Conservation (phyloP, 92 coral and sea anemone species). For the Porites cylindrica region DNA sequence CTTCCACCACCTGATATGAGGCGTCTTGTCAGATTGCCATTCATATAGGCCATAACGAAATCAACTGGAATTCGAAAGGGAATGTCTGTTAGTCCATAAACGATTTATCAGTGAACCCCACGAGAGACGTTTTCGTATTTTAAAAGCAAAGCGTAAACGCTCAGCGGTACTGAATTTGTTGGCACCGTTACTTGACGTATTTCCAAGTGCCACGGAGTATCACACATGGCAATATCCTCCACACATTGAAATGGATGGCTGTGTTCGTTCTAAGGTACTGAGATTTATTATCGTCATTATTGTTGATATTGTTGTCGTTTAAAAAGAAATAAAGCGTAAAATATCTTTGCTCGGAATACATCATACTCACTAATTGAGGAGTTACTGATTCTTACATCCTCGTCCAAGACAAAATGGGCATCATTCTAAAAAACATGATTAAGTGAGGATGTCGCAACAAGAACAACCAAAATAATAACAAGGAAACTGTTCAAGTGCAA, state of each 20-base stretch:
- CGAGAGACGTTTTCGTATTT: not conserved
- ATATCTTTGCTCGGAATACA: not conserved
- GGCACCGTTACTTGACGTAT: too few species aligned
- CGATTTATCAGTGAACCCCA: not conserved
- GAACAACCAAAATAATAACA: not conserved
- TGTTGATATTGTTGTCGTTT: too few species aligned
- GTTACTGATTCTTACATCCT: conserved; percentile 71
- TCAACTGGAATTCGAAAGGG: conserved; percentile 65
- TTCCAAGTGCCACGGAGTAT: too few species aligned
- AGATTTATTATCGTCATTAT: too few species aligned
- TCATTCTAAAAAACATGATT: conserved; percentile 70
- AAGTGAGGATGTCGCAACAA: not conserved
- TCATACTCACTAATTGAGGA: conserved; percentile 74
- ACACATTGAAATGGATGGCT: too few species aligned
- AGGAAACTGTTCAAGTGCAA: not conserved
- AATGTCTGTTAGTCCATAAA: not conserved
- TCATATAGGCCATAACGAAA: conserved; percentile 91
- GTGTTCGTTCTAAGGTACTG: too few species aligned
- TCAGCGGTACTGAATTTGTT: too few species aligned
- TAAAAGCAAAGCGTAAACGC: not conserved
- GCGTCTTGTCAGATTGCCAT: conserved; percentile 78
- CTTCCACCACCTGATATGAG: conserved; percentile 75
- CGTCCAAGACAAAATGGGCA: conserved; percentile 86
- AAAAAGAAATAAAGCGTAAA: not conserved
- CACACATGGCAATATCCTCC: too few species aligned